phyloP scores from a whole-genome alignment of 1,140 invertebrate species.

The Drosophila pallidifrons region DNA sequence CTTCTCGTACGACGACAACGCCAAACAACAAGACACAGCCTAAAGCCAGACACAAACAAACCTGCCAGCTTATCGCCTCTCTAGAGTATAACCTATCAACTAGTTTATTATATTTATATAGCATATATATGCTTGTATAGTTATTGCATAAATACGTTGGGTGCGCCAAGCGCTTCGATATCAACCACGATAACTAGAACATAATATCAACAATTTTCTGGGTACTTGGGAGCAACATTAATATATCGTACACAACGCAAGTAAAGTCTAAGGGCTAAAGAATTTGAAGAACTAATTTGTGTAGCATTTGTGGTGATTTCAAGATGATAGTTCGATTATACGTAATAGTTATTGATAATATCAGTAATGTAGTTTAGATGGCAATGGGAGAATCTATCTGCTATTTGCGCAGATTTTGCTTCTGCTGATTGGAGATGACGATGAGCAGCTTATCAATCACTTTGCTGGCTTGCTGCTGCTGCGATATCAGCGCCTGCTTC shows the following conservation, averaged over 20 bases:
- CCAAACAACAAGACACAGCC: conserved; percentile 81
- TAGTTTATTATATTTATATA: conserved; percentile 47
- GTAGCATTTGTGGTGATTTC: conserved; percentile 39
- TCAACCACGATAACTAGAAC: conserved; percentile 64
- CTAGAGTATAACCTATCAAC: conserved; percentile 58
- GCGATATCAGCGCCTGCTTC: conserved; percentile 86
- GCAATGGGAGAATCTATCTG: conserved; percentile 20
- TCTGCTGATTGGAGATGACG: conserved; percentile 83
- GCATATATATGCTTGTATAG: conserved; percentile 27
- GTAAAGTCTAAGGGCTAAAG: conserved; percentile 41
- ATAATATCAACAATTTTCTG: conserved; percentile 79
- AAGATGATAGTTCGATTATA: conserved; percentile 2
- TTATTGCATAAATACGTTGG: conserved; percentile 34
- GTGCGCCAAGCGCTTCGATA: conserved; percentile 59
- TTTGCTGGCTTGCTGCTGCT: conserved; percentile 84
- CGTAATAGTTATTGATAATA: conserved; percentile 44
- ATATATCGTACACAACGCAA: background rate
- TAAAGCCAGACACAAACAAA: conserved; percentile 76
- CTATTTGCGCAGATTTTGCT: conserved; percentile 82
- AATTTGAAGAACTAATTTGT: conserved; percentile 40
- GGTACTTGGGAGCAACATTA: conserved; percentile 6
- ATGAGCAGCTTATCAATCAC: conserved; percentile 84
- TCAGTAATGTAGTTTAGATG: conserved; percentile 44
- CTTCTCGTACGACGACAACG: conserved; percentile 70
- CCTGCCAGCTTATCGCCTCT: conserved; percentile 70